Base-by-base conservation (phyloP, 2,888 invertebrate genomes). In the Malthinus seriepunctatus region DNA sequence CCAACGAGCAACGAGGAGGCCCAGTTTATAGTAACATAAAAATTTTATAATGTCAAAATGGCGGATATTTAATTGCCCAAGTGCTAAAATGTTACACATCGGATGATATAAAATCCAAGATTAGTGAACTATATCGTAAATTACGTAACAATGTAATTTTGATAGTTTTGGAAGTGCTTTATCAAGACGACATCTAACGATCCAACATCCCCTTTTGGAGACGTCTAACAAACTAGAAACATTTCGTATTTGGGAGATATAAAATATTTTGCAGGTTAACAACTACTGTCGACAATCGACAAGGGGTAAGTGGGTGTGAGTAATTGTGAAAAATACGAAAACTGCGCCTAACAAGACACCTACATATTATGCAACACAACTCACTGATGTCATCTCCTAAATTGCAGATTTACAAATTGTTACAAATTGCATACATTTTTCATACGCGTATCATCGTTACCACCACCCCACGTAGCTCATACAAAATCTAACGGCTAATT, bases 11-110 rank as follows among this genome's bases (percentile, higher is more conserved):
- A 37, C 37, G 23, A 39, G 42, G 44, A 44, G 46, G 56, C 46
- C n/a, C 37, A 35, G 32, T 56, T 56, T 56, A 56, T 38, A 45
- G 50, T 51, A 37, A 37, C 56, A 56, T 56, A 56, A 56, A 56
- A 56, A 56, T 51, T 42, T 42, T 42, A 52, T 52, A 52, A 52
- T 52, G 52, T 52, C 37, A 52, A 52, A 52, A 52, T 46, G 52
- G 46, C 35, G 15, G 51, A 42, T 45, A 50, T 46, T 46, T 45
- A 52, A 52, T 37, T 45, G 45, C 45, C 32, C 34, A 44, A 37
- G 33, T 11, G 37, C 37, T 52, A 33, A 52, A 52, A 52, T 52
- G 31, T 45, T 31, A 38, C 52, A 46, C 39, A 15, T 42, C 9
- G 23, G 39, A 42, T 11, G 23, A 42, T 14, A 42, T 23, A 42